Evolutionary conservation across 2,113 vertebrate genomes (phyloP), one percentile per base, ranked within the genome.

Genomic region (Pheucticus melanocephalus): DNA sequence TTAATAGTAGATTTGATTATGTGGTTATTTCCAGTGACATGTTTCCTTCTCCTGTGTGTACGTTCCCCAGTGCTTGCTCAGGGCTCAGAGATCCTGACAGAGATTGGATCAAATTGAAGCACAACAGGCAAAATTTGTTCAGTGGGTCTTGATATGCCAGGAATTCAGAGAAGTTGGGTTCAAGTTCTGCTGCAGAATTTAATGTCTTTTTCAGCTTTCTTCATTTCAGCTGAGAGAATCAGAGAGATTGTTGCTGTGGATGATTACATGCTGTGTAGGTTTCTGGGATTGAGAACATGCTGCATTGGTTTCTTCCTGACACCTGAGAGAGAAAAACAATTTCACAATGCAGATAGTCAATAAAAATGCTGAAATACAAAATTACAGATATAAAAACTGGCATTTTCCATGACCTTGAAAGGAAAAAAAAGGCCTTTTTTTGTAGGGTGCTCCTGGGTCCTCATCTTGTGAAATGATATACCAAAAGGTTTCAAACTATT

Each of bases 321-420:
- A 82, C 91, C 54, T 76, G 66, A 86, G 53, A 88, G 66, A 84
- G 70, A 50, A 90, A 71, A 93, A 48, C 72, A 77, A n/a, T 83
- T 90, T 65, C 10, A 9, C 1, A 0, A 30, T 91, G 81, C 65
- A 86, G 79, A 44, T 86, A 86, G 83, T 92, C 72, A 83, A 50
- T 80, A 63, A 91, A 81, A 94, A 71, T 71, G 51, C 72, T 86
- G 69, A 86, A 89, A 54, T 48, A 53, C 37, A 40, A 84, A 89
- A 64, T 66, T 45, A n/a, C 6, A 25, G 50, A 23, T 53, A n/a
- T 19, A 69, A 86, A 90, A 56, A 0, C 20, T 18, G 23, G 11
- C 10, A 39, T 61, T 86, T 83, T 50, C 21, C 16, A 6, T 47
- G 5, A 6, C 63, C 5, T 18, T 42, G 20, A 37, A 50, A 9